Base-by-base conservation (phyloP, 2,797 vertebrate genomes). In the Pangasius krempfi region DNA sequence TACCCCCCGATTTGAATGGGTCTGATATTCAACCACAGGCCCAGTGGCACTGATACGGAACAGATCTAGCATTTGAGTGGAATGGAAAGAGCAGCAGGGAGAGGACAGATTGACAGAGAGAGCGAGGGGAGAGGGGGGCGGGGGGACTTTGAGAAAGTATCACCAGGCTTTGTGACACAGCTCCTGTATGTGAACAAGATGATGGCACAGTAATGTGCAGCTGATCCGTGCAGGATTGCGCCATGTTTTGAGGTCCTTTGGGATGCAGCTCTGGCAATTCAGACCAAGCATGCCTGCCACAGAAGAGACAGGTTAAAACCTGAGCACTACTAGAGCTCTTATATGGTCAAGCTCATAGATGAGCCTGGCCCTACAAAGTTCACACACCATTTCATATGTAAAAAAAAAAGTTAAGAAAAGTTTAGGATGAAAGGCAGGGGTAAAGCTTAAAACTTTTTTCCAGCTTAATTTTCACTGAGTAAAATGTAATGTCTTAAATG, bases 1-100 rank as follows among this genome's bases (percentile, higher is more conserved):
- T 99, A 97, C 97, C 95, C 95, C 87, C 88, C 93, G 95, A 97
- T 97, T 96, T 96, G 96, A 97, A 96, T 96, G 96, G 96, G 96
- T 95, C 97, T 95, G 96, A 95, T 96, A 95, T 96, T 95, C 95
- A 93, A 88, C 95, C 95, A 93, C 92, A 92, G 94, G 92, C 95
- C 93, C 95, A 96, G 96, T 95, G 83, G 91, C 96, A 96, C 95
- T 96, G 97, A 95, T 96, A 95, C 94, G 96, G 96, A 97, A 96
- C 96, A 94, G 92, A 93, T 92, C 89, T 93, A 94, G 95, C 94
- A 95, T 94, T 94, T 94, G 92, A 92, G 91, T 87, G 89, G 84
- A 90, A 89, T 91, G 89, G 87, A 89, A 90, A 89, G 88, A 88
- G 89, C 91, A 89, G 90, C 85, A 47, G 89, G 87, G 86, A 89